A percentile compares a stretch with the other conserved stretches of the same genome.
phyloP scores from a whole-genome alignment of 1,140 invertebrate genomes.

The Semibalanus balanoides region DNA sequence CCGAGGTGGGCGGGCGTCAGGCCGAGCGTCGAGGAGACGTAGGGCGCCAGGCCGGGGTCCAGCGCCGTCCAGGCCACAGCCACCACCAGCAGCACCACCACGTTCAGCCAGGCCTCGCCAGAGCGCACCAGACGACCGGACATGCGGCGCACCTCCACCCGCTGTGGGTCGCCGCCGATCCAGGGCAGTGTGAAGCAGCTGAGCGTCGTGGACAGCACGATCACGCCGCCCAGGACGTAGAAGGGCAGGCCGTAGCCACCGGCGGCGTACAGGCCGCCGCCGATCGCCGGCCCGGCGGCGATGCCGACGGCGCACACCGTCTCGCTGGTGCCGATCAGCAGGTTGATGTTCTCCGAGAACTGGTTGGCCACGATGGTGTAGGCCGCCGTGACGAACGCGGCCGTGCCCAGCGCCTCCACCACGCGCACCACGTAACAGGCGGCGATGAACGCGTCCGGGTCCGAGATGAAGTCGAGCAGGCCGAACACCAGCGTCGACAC shows the following conservation, averaged over 20 bases:
- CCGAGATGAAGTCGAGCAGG: background rate
- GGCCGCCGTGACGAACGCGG: conserved; percentile 77
- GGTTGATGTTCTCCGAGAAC: conserved; percentile 77
- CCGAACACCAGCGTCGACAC: conserved; percentile 24
- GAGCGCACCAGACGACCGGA: conserved; percentile 45
- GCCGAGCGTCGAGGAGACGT: background rate
- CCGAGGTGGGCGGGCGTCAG: background rate
- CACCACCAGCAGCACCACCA: background rate
- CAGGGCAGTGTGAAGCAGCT: background rate
- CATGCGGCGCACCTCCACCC: conserved; percentile 37
- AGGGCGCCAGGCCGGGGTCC: background rate
- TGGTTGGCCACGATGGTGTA: conserved; percentile 89
- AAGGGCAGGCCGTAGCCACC: conserved; percentile 80
- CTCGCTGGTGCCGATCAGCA: conserved; percentile 75
- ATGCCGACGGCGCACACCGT: conserved; percentile 79
- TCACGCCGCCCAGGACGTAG: conserved; percentile 40
- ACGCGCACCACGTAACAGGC: conserved; percentile 30
- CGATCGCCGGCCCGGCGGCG: conserved; percentile 73
- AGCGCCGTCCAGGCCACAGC: background rate
- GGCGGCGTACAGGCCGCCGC: conserved; percentile 58
- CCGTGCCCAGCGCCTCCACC: conserved; percentile 77
- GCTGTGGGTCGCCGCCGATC: background rate
- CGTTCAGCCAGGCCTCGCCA: conserved; percentile 37
- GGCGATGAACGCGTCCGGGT: background rate
- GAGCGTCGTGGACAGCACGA: background rate